Evolutionary conservation across 2,797 vertebrate species (phyloP).

Genomic region (Anguilla megastoma): DNA sequence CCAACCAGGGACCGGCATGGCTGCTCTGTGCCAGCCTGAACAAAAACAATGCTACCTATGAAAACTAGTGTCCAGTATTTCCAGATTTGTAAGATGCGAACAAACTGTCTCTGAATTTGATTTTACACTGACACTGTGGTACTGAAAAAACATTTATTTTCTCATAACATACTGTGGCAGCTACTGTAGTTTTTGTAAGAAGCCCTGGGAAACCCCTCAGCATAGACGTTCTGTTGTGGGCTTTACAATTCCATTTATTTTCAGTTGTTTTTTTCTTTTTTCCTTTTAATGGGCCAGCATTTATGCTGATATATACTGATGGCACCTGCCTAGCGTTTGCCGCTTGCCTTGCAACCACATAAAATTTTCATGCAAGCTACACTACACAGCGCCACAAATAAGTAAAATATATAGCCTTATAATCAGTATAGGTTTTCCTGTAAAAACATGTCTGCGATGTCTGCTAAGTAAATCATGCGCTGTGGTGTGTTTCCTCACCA

Average conservation of each 20-base stretch:
- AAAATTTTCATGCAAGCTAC: neutral
- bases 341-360: neutral
- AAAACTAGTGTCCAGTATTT: neutral
- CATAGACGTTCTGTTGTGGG: neutral
- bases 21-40: neutral
- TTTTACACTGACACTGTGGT: neutral
- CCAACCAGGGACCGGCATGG: neutral
- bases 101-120: neutral
- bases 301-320: neutral
- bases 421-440: too few species aligned
- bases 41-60: neutral
- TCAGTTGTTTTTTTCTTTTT: neutral
- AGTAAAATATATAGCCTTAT: neutral
- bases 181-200: neutral
- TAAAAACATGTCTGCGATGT: neutral
- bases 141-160: neutral
- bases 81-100: neutral
- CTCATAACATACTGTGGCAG: neutral
- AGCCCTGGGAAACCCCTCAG: neutral
- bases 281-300: neutral
- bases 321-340: neutral
- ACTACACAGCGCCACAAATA: neutral
- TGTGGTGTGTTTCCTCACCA: neutral
- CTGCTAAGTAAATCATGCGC: neutral
- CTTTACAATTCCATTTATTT: neutral